Evolutionary conservation across 2,888 invertebrate genomes (phyloP).

Genomic region (Hybos culiciformis): DNA sequence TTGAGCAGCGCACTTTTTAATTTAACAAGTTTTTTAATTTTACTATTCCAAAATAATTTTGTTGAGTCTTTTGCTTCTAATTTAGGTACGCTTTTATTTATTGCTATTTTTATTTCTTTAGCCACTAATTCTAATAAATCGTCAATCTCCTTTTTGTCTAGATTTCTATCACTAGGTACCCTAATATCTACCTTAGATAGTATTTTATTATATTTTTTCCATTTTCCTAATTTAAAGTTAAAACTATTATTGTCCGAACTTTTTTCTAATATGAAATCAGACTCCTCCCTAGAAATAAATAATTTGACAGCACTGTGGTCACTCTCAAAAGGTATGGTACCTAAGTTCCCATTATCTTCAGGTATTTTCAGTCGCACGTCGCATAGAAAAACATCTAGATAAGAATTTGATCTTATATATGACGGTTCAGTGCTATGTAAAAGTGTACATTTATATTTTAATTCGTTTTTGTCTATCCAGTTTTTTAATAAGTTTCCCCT

Average conservation of each 20-base stretch:
- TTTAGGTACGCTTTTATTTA: not conserved
- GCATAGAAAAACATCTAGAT: constrained; percentile 1
- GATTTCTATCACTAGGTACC: not conserved
- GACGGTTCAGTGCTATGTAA: not conserved
- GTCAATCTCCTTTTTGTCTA: not conserved
- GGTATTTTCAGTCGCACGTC: not conserved
- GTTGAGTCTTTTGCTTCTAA: not conserved
- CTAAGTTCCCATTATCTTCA: not conserved
- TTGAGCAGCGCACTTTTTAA: not conserved
- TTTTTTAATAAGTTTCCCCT: constrained; percentile 1
- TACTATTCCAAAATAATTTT: not conserved
- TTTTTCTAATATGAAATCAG: not conserved
- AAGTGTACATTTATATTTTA: not conserved
- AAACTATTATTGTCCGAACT: not conserved
- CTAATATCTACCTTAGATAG: not conserved
- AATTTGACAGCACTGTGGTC: not conserved
- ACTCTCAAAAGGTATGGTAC: not conserved
- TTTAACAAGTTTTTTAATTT: not conserved
- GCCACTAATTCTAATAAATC: not conserved
- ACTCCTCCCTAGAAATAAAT: not conserved
- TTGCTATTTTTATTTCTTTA: not conserved
- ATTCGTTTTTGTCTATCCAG: constrained; percentile 4
- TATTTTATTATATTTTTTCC: not conserved
- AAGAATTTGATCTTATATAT: not conserved
- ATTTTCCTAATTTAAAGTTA: not conserved